A percentile compares a stretch with the other conserved stretches of the same genome.
These are phyloP conservation scores for Hydrophis major DNA, from an alignment of 2,797 vertebrate genomes.

Conservation along the genomic window DNA sequence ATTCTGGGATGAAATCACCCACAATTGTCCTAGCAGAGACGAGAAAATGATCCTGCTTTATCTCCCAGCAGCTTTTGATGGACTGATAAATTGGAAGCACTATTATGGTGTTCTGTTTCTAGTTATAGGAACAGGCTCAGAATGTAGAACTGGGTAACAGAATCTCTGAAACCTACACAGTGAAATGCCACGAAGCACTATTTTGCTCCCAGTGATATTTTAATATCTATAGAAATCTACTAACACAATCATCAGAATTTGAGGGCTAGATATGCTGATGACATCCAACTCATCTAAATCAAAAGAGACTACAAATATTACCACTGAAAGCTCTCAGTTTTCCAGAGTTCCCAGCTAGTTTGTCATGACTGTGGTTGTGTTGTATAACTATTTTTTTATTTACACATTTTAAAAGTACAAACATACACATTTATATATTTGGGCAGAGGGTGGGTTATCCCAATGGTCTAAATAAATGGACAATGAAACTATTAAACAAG, in stretches of 20 bases:
- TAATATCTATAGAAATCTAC: not conserved
- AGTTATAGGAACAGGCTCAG: not conserved
- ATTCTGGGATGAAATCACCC: not conserved
- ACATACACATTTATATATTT: not conserved
- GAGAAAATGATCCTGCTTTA: not conserved
- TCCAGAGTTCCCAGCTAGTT: not conserved
- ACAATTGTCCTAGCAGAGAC: not conserved
- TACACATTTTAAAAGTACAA: too few relatives aligned
- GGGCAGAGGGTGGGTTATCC: not conserved
- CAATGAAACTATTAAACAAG: slow-evolving; percentile 5
- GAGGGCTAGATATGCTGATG: not conserved
- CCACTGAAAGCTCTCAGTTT: not conserved
- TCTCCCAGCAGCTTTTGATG: not conserved
- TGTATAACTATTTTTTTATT: not conserved
- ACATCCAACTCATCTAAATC: not conserved
- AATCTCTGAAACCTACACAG: not conserved
- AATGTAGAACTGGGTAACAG: not conserved
- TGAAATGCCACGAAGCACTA: not conserved
- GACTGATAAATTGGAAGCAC: not conserved
- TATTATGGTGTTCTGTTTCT: not conserved
- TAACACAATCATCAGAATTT: not conserved
- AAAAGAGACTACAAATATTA: not conserved
- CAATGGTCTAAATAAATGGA: not conserved
- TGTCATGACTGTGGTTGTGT: not conserved
- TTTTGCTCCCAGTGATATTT: not conserved